Evolutionary conservation across 2,797 vertebrate species (phyloP), one percentile per base, ranked within the genome.

Genomic region (Clarias platycephalus): DNA sequence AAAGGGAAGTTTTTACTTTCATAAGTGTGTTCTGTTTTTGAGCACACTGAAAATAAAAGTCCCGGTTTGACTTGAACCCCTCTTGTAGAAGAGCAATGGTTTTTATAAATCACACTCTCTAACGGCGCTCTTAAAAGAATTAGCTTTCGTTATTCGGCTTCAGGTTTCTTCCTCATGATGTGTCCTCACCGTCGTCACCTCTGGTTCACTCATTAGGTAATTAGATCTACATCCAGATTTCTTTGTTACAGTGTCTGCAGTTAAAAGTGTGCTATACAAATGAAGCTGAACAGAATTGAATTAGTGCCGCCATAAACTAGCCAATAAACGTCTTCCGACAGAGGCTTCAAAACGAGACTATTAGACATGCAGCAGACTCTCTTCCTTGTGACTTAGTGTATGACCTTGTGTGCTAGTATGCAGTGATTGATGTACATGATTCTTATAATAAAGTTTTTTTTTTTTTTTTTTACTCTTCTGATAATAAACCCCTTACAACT

Each of bases 231-330:
- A 62, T 78, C 34, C 34, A n/a, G 31, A 78, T 13, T 63, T 63
- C 34, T 63, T 44, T 63, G 76, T 44, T 26, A 79, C 58, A 26
- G n/a, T n/a, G 57, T 7, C 12, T 37, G 8, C n/a, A 60, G 71
- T 55, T 28, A 55, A 77, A 34, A 18, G 58, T 40, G 58, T 26
- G 31, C 20, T 15, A 37, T 34, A 6, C 57, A 60, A 62, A 62
- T 37, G 37, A 37, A 78, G 26, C 53, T 20, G 72, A 75, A 31
- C 6, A 13, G 5, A 77, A 60, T 9, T 24, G 28, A 79, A 79
- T 63, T 44, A 79, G 24, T 79, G 67, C 24, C 67, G 40, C 67
- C 26, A 58, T 68, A 82, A 82, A 71, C 66, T 58, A 71, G 22
- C 53, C 31, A 71, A 44, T 58, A 60, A 70, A 55, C 12, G 0